Conservation (phyloP, 2,888 invertebrate genomes). For the Leistus spinibarbis region DNA sequence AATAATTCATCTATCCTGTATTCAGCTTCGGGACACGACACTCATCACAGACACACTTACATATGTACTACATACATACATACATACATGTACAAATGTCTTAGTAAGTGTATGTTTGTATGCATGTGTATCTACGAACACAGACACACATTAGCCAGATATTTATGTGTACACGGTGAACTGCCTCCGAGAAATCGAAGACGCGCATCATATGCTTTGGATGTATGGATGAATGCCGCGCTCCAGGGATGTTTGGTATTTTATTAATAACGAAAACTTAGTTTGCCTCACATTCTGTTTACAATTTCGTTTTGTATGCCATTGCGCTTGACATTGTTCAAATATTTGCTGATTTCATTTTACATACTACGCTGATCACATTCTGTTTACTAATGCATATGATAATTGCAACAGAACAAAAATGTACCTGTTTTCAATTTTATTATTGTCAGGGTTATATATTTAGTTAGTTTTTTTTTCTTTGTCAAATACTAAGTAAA, state of each 20-base stretch:
- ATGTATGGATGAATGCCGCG: conserved; percentile 10
- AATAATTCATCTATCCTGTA: conserved; percentile 54
- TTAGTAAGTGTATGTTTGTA: conserved; percentile 1
- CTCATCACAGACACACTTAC: background rate
- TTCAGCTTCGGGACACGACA: conserved; percentile 51
- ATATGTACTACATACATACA: background rate
- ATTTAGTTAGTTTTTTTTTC: background rate
- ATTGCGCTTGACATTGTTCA: conserved; percentile 1
- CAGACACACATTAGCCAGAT: background rate
- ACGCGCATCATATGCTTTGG: conserved; percentile 23
- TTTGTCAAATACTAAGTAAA: no score
- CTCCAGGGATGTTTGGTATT: conserved; percentile 25
- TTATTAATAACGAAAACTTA: conserved; percentile 23
- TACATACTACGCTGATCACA: background rate
- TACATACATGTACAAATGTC: background rate
- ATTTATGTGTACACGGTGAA: background rate
- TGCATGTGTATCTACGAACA: conserved; percentile 8
- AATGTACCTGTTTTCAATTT: background rate
- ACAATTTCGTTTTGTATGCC: conserved; percentile 5
- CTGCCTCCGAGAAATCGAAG: conserved; percentile 2
- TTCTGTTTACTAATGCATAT: background rate
- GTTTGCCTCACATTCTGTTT: background rate
- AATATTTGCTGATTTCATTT: conserved; percentile 13
- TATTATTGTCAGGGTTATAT: no score
- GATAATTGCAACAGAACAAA: background rate